Base-by-base conservation (phyloP, 2,113 vertebrate genomes). In the Muscicapa adusta region DNA sequence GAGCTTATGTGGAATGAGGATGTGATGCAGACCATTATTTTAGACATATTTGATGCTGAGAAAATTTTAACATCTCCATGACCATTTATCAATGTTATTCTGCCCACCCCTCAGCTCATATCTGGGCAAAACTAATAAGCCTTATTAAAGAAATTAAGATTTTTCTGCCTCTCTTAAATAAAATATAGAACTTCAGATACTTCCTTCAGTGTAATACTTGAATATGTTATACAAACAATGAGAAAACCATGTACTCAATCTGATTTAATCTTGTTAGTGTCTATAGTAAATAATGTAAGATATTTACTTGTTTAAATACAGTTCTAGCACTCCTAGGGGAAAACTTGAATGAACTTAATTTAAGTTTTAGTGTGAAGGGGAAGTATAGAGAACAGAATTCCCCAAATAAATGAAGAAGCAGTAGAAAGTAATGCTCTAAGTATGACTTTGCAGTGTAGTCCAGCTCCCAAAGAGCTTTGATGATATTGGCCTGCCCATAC, bases 101-200 rank as follows among this genome's bases (percentile, higher is more conserved):
- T 67, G 13, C 3, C 2, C 12, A 3, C 0, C 10, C 9, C 17
- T 12, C 3, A 6, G 38, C 23, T 84, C 5, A 38, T 31, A 66
- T 62, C 26, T 70, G 31, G 18, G 9, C 14, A 70, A 67, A 5
- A 9, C 1, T 33, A 18, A 19, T 12, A 47, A 34, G 7, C 3
- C 13, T 70, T 60, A 68, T 71, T 42, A 60, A 79, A 15, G 2
- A 48, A 72, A 75, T 56, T n/a, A 82, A 36, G 2, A 25, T 19
- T 60, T 67, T 85, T 53, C 38, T 85, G 5, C 18, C 20, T 68
- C 10, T 51, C 17, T 51, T 31, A 70, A 80, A 25, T 43, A 45
- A 71, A 40, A 33, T 45, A 12, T 4, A 61, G 23, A 73, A 58
- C 18, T 88, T 80, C 25, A 61, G 22, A 61, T 54, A 24, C 8